These are phyloP conservation scores for Pseudolycoriella hygida DNA, from an alignment of 2,888 invertebrate species.

Conservation along the genomic window DNA sequence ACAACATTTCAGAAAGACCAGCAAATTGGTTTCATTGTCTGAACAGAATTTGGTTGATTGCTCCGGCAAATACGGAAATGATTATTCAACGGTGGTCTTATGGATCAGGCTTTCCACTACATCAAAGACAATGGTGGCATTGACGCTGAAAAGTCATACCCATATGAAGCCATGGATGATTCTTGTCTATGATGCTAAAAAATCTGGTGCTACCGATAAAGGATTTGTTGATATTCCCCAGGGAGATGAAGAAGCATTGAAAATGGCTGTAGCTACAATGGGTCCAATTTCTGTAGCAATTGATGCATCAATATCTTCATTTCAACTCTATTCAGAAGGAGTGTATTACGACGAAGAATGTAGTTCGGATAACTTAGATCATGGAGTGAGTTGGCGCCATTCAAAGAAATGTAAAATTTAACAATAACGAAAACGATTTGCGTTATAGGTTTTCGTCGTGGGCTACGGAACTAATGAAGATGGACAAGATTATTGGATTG, in stretches of 20 bases:
- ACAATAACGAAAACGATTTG: too few relatives aligned
- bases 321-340: conserved; percentile 60
- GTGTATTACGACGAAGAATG: conserved; percentile 63
- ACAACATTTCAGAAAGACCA: conserved; percentile 58
- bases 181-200: conserved; percentile 36
- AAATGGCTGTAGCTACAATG: conserved; percentile 53
- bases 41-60: conserved; percentile 87
- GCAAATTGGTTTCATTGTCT: conserved; percentile 56
- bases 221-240: conserved; percentile 52
- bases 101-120: conserved; percentile 65
- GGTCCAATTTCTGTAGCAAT: conserved; percentile 70
- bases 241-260: conserved; percentile 49
- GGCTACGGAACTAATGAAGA: conserved; percentile 9
- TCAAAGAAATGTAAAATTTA: too few relatives aligned
- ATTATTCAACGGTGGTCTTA: conserved; percentile 65
- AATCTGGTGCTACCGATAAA: conserved; percentile 51
- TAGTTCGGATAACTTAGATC: conserved; percentile 46
- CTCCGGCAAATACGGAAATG: conserved; percentile 45
- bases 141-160: conserved; percentile 63
- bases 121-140: conserved; percentile 55
- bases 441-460: conserved; percentile 6
- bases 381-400: conserved; percentile 40
- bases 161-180: conserved; percentile 52
- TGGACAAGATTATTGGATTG: conserved; percentile 18
- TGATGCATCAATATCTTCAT: conserved; percentile 57